Evolutionary conservation across 1,140 invertebrate species (phyloP).

Genomic region (Euborellia annulipes): DNA sequence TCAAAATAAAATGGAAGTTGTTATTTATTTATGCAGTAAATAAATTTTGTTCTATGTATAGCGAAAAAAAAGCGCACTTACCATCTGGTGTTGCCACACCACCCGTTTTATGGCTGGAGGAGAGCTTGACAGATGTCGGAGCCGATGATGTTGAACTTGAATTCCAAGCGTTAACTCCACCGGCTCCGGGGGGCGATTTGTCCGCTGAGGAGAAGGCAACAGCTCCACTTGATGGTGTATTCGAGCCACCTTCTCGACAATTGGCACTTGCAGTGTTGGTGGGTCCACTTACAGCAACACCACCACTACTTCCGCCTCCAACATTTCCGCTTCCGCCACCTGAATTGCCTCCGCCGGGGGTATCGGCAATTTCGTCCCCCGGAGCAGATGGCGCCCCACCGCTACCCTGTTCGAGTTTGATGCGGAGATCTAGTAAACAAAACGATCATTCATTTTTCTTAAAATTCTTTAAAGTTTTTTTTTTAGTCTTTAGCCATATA

Average conservation of each 20-base stretch:
- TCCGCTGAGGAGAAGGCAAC: conserved; percentile 12
- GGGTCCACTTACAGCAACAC: conserved; percentile 10
- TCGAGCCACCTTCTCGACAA: conserved; percentile 24
- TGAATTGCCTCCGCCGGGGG: conserved; percentile 25
- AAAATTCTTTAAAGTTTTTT: too few species aligned
- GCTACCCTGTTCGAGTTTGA: conserved; percentile 38
- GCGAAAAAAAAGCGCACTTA: conserved; percentile 21
- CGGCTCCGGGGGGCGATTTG: conserved; percentile 10
- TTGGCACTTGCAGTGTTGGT: conserved; percentile 22
- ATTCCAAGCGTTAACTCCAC: conserved; percentile 12
- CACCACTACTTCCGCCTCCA: conserved; percentile 20
- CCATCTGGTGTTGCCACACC: conserved; percentile 42
- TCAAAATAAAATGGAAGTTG: too few species aligned
- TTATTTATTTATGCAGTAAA: too few species aligned
- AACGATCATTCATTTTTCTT: conserved; percentile 3
- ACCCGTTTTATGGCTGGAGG: conserved; percentile 37
- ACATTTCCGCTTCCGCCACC: conserved; percentile 30
- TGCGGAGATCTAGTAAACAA: conserved; percentile 38
- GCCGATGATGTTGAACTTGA: conserved; percentile 17
- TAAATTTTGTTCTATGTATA: not conserved
- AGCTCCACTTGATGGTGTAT: conserved; percentile 13
- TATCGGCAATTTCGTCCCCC: too few species aligned
- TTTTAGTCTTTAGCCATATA: too few species aligned
- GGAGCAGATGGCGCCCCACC: too few species aligned
- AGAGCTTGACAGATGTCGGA: conserved; percentile 29